phyloP scores from a whole-genome alignment of 2,113 vertebrate species.

The Atherinomorus stipes region DNA sequence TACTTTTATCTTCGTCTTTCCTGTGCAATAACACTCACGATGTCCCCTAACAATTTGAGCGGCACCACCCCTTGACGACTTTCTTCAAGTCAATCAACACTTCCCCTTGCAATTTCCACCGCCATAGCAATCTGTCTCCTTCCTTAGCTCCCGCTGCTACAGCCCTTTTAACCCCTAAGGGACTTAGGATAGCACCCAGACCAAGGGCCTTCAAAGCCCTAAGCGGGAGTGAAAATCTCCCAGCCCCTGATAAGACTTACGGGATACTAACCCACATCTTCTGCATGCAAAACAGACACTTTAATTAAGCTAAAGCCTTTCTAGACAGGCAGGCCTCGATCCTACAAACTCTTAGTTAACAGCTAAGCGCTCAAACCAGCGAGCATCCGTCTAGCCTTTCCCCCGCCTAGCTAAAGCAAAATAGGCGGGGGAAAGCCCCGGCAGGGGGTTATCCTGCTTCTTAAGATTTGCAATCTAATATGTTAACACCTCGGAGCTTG shows the following conservation, averaged over 20 bases:
- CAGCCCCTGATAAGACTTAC: constrained; percentile 59
- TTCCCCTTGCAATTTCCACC: background rate
- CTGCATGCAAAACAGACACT: constrained; percentile 42
- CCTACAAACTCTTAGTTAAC: constrained; percentile 69
- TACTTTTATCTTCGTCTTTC: constrained; percentile 55
- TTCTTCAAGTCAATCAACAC: background rate
- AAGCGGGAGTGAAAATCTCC: constrained; percentile 48
- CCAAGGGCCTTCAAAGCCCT: constrained; percentile 66
- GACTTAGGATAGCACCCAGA: background rate
- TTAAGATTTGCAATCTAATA: no score
- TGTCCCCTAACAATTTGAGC: background rate
- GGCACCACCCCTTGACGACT: background rate
- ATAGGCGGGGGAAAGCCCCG: no score
- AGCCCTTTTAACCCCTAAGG: no score
- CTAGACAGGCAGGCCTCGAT: constrained; percentile 62
- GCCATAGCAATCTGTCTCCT: background rate
- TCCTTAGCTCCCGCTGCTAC: no score
- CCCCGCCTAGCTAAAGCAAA: background rate
- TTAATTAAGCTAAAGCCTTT: constrained; percentile 67
- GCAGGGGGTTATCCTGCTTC: no score
- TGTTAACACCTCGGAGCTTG: no score
- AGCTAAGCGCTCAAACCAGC: constrained; percentile 55
- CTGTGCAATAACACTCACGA: constrained; percentile 29
- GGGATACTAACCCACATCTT: constrained; percentile 56
- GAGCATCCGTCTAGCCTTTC: constrained; percentile 45